Percentiles rank a stretch among this genome's conserved stretches.
Evolutionary conservation across 2,113 vertebrate species (phyloP).

Genomic region (Elgaria multicarinata): DNA sequence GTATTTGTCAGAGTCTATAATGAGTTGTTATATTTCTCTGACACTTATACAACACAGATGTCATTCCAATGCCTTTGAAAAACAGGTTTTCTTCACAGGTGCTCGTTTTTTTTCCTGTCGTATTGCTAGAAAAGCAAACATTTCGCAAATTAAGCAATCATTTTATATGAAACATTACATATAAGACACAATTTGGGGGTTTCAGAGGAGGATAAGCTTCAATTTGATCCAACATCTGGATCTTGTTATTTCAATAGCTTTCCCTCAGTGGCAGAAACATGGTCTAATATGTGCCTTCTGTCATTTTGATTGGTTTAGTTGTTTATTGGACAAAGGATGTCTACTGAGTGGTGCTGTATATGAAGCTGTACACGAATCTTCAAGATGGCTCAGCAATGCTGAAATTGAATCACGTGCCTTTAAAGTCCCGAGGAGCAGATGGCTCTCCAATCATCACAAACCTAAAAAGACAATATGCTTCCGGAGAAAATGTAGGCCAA

Average conservation of each 20-base stretch:
- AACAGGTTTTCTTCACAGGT: constrained; percentile 70
- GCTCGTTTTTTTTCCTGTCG: constrained; percentile 47
- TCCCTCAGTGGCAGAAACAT: constrained; percentile 55
- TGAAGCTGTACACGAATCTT: constrained; percentile 16
- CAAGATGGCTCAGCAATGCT: constrained; percentile 16
- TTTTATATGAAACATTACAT: constrained; percentile 53
- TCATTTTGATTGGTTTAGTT: constrained; percentile 63
- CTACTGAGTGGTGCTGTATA: not conserved
- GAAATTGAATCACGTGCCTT: constrained; percentile 19
- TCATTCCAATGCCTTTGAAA: constrained; percentile 54
- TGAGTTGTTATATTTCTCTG: constrained; percentile 52
- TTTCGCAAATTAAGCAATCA: constrained; percentile 62
- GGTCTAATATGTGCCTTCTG: constrained; percentile 68
- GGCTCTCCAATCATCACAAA: constrained; percentile 25
- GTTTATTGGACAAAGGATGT: constrained; percentile 53
- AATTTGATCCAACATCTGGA: constrained; percentile 71
- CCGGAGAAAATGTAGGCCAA: not conserved
- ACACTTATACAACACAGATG: constrained; percentile 59
- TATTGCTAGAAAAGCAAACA: constrained; percentile 45
- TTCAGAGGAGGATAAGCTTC: constrained; percentile 59
- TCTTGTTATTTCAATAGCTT: constrained; percentile 71
- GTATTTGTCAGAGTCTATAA: constrained; percentile 37
- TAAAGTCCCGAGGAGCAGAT: constrained; percentile 42
- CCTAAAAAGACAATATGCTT: not conserved
- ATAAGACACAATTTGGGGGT: constrained; percentile 58